Base-by-base conservation (phyloP, 2,888 invertebrate species). In the Hirtodrosophila alboralis region DNA sequence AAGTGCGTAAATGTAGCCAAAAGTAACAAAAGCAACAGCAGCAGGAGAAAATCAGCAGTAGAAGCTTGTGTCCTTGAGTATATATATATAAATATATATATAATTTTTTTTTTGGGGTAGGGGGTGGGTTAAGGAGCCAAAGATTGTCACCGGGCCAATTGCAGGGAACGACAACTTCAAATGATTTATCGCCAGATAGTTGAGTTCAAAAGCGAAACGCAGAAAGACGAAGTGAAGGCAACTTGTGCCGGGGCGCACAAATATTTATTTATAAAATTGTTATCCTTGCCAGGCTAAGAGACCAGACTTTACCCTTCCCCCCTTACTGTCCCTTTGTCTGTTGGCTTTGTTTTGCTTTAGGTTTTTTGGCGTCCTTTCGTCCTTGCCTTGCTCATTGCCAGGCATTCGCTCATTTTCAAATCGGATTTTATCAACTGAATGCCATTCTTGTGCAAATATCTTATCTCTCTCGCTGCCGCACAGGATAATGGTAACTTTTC, bases 341-440 rank as follows among this genome's bases (percentile, higher is more conserved):
- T 43, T 27, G 5, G 21, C 43, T 53, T 75, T 64, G 71, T 71
- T 70, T 60, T 71, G 66, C 71, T 60, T 57, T 40, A 65, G 54
- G 64, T 54, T 58, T 34, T 45, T 45, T 54, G 58, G 45, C 54
- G 53, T 61, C 38, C 45, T 12, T 43, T 51, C 73, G 37, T 62
- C 61, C 45, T 28, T 33, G 16, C 37, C 14, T 58, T 59, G 43
- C 87, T 71, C 84, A 80, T 79, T 85, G 85, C 85, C 78, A 85
- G 86, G 85, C 80, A 87, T 87, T 87, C 87, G 87, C 86, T 88
- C 87, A 86, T 87, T 87, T 88, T 88, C 86, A 88, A 87, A 87
- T 87, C 86, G 88, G 88, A 88, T 87, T 86, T 88, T 83, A 83
- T 86, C 86, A 75, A 88, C 86, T 86, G 79, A 80, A 80, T 86